These are phyloP conservation scores for Spodoptera littoralis DNA, from an alignment of 2,888 invertebrate genomes.

Conservation along the genomic window DNA sequence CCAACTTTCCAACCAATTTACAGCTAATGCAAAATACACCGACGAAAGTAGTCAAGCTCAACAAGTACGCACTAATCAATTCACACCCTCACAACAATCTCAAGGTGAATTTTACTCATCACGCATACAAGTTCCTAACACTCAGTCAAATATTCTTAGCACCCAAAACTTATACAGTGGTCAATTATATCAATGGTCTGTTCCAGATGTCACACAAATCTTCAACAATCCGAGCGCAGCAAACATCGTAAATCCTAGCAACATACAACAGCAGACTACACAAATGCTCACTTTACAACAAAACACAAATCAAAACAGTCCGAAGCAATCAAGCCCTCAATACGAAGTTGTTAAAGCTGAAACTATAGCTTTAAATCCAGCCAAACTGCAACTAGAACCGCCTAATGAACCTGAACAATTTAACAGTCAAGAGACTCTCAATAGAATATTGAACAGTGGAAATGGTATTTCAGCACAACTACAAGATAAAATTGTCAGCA, in stretches of 20 bases:
- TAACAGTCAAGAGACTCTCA: conserved; percentile 69
- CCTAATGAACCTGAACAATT: conserved; percentile 62
- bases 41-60: conserved; percentile 53
- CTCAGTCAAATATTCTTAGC: conserved; percentile 52
- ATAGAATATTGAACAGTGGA: conserved; percentile 68
- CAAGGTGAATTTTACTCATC: conserved; percentile 61
- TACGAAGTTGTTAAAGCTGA: conserved; percentile 75
- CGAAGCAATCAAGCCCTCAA: conserved; percentile 41
- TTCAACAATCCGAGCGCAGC: conserved; percentile 72
- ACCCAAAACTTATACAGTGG: conserved; percentile 79
- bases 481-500: conserved; percentile 81
- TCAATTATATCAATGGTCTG: conserved; percentile 81
- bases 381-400: conserved; percentile 69
- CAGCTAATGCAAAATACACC: conserved; percentile 55
- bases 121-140: conserved; percentile 59
- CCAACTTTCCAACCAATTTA: conserved; percentile 55
- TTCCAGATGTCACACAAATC: conserved; percentile 81
- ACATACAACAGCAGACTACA: conserved; percentile 54
- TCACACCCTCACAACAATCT: conserved; percentile 59
- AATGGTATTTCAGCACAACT: conserved; percentile 81
- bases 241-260: conserved; percentile 57
- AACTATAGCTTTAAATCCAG: conserved; percentile 65
- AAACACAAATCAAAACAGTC: conserved; percentile 45
- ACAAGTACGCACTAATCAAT: conserved; percentile 60
- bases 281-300: conserved; percentile 53